Evolutionary conservation across 1,140 invertebrate genomes (phyloP).

Genomic region (Phocides pigmalion): DNA sequence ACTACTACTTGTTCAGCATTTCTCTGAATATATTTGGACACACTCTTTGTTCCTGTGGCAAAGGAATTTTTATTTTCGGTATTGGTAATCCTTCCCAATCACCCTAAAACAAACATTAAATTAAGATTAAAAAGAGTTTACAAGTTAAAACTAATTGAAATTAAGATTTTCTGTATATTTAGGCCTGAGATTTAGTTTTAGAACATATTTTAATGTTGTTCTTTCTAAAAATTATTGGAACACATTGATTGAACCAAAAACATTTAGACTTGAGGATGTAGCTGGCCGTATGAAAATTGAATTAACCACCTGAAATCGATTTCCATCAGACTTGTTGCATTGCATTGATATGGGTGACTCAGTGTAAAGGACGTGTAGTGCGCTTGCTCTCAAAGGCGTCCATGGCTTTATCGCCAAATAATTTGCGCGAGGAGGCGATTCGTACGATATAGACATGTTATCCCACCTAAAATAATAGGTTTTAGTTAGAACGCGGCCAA

Average conservation of each 20-base stretch:
- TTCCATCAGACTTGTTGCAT: conserved; percentile 95
- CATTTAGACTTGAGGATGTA: too few relatives aligned
- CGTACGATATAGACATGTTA: conserved; percentile 84
- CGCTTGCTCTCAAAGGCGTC: conserved; percentile 89
- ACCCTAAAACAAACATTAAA: conserved; percentile 49
- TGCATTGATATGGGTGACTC: conserved; percentile 96
- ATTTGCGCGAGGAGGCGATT: conserved; percentile 86
- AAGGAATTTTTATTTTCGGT: conserved; percentile 58
- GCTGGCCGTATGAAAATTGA: not conserved
- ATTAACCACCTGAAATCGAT: conserved; percentile 87
- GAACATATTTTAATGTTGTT: too few relatives aligned
- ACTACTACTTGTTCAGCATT: not conserved
- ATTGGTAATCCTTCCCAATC: conserved; percentile 71
- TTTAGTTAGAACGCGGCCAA: not conserved
- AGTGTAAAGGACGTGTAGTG: conserved; percentile 92
- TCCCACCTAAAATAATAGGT: conserved; percentile 86
- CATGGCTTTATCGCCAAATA: conserved; percentile 92
- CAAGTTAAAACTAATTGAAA: too few relatives aligned
- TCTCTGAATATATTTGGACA: conserved; percentile 43
- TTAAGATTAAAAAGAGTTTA: conserved; percentile 18
- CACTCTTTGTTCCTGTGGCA: conserved; percentile 48
- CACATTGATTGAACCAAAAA: too few relatives aligned
- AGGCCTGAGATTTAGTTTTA: too few relatives aligned
- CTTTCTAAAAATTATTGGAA: too few relatives aligned
- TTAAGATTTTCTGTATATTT: too few relatives aligned